Percentiles rank a stretch among this genome's conserved stretches.
Evolutionary conservation across 2,888 invertebrate species (phyloP).

Genomic region (Galeruca laticollis): DNA sequence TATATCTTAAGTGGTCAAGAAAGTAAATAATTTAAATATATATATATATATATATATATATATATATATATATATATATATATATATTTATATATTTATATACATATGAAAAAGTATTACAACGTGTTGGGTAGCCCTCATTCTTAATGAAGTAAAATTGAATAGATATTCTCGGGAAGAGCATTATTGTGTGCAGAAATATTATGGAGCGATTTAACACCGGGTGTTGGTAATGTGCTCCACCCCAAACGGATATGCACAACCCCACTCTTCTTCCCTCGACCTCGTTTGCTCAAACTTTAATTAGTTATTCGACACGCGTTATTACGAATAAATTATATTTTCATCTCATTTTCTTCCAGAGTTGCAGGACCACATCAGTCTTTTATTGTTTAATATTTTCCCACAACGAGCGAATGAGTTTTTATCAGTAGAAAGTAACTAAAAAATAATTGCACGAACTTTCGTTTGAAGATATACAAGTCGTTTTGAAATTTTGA

Average conservation of each 20-base stretch:
- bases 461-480: too few species aligned
- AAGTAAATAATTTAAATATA: too few species aligned
- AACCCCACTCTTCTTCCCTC: slow-evolving; percentile 13
- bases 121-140: slow-evolving; percentile 33
- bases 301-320: slow-evolving; percentile 66
- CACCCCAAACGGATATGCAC: slow-evolving; percentile 23
- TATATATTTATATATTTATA: slow-evolving; percentile 16
- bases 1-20: too few species aligned
- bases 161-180: slow-evolving; percentile 34
- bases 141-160: slow-evolving; percentile 33
- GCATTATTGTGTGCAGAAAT: slow-evolving; percentile 36
- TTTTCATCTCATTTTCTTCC: too few species aligned
- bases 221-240: slow-evolving; percentile 65
- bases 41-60: too few species aligned
- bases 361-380: slow-evolving; percentile 17
- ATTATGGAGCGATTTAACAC: slow-evolving; percentile 50
- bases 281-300: slow-evolving; percentile 61
- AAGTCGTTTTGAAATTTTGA: too few species aligned
- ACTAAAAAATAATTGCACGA: too few species aligned
- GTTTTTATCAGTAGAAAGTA: not conserved
- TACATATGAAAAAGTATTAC: too few species aligned
- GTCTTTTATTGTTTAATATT: slow-evolving; percentile 28
- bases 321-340: slow-evolving; percentile 64
- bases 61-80: too few species aligned
- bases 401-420: slow-evolving; percentile 19